Evolutionary conservation across 2,113 vertebrate genomes (phyloP).

Genomic region (Brienomyrus longianalis): DNA sequence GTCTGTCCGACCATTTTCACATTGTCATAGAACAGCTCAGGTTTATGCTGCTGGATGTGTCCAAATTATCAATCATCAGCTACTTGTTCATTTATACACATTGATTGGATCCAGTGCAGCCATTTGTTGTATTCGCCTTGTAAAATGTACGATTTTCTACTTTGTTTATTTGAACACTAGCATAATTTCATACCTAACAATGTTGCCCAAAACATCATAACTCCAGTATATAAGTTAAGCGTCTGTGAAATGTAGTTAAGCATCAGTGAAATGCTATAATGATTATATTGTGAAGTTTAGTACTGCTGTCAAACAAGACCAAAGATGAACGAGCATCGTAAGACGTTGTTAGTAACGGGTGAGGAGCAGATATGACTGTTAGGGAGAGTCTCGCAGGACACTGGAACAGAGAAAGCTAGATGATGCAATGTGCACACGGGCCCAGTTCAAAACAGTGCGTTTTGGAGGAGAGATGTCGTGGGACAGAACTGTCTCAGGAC

Average conservation of each 20-base stretch:
- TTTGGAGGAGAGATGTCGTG: background rate
- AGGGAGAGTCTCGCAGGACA: background rate
- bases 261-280: background rate
- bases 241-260: background rate
- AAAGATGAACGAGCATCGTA: background rate
- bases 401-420: background rate
- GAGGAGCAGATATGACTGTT: background rate
- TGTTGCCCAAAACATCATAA: background rate
- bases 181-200: background rate
- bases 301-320: background rate
- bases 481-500: background rate
- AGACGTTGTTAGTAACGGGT: background rate
- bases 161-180: background rate
- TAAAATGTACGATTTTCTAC: background rate
- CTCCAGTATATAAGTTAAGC: background rate
- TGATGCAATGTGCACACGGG: slow-evolving; percentile 5
- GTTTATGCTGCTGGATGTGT: background rate
- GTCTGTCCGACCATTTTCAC: background rate
- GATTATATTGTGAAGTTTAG: background rate
- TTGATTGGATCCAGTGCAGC: background rate
- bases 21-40: background rate
- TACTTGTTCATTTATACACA: background rate
- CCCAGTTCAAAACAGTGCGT: background rate
- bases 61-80: background rate
- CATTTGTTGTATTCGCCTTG: background rate